Base-by-base conservation (phyloP, 2,113 vertebrate genomes). In the Corythoichthys haematopterus region DNA sequence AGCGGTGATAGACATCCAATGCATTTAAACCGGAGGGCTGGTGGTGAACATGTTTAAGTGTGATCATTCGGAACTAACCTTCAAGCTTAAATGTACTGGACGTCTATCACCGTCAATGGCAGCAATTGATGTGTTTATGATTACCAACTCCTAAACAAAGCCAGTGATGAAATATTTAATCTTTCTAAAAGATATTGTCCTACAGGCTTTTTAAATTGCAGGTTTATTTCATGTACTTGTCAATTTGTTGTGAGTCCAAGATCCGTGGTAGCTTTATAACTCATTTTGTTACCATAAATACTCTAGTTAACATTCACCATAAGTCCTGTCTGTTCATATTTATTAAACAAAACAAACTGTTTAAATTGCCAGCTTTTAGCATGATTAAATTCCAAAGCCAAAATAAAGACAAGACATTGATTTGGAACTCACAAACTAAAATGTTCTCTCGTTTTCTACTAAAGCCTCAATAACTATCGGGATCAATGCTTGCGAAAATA, bases 281-380 rank as follows among this genome's bases (percentile, higher is more conserved):
- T 56, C 55, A 82, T 73, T 71, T 53, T 55, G 75, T 70, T 70
- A 85, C 72, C 68, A 81, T 78, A 76, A 43, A 55, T 76, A 83
- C 80, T 64, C 61, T 66, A 61, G 66, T 85, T 66, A 68, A 75
- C 75, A 73, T 70, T 75, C 64, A 70, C 61, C 78, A 75, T 28
- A 62, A 60, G 13, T 70, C 48, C 38, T 69, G 43, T 72, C 50
- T 63, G 66, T 77, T 80, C 78, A 56, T 73, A 20, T 28, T 28
- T 28, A 43, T 7, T 4, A 38, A 59, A 66, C 75, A 51, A 15
- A 38, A 33, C n/a, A 53, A 28, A 20, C 48, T 61, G 61, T 51
- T 72, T 12, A 68, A 61, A 43, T 46, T 50, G 7, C 68, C 37
- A 69, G 20, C 52, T 46, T 55, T 65, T 64, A 20, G 36, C 38